These are phyloP conservation scores for Nomada hirtipes DNA, from an alignment of 2,888 invertebrate species.

Conservation along the genomic window DNA sequence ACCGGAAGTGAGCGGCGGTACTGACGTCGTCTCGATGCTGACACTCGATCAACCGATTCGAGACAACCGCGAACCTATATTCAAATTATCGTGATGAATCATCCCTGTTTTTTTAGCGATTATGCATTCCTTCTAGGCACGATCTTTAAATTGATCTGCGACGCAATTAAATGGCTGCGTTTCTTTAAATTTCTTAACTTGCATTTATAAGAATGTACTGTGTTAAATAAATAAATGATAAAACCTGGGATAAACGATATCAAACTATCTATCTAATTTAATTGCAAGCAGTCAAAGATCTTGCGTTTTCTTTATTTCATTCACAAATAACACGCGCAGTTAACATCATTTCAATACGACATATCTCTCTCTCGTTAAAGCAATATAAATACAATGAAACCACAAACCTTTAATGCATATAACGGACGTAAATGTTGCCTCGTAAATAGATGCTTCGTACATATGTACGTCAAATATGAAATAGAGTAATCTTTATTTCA, in stretches of 20 bases:
- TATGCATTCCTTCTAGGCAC: background rate
- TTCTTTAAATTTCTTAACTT: background rate
- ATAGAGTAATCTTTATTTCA: background rate
- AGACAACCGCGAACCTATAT: constrained; percentile 56
- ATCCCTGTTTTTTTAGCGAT: constrained; percentile 29
- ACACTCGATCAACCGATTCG: constrained; percentile 63
- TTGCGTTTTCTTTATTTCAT: background rate
- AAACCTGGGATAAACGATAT: background rate
- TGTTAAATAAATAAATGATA: background rate
- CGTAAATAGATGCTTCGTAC: background rate
- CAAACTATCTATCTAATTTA: background rate
- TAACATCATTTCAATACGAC: background rate
- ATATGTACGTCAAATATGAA: background rate
- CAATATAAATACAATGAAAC: background rate
- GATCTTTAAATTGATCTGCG: constrained; percentile 10
- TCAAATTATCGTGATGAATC: constrained; percentile 65
- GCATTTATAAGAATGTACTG: background rate
- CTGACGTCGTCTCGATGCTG: constrained; percentile 54
- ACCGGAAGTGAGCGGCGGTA: constrained; percentile 50
- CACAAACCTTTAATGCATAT: constrained; percentile 21
- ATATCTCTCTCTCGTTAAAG: background rate
- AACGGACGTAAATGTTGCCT: background rate
- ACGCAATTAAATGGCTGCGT: constrained; percentile 4
- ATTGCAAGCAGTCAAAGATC: background rate
- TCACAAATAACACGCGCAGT: background rate